These are phyloP conservation scores for Psittacula derbiana DNA, from an alignment of 2,797 vertebrate species.

Conservation along the genomic window DNA sequence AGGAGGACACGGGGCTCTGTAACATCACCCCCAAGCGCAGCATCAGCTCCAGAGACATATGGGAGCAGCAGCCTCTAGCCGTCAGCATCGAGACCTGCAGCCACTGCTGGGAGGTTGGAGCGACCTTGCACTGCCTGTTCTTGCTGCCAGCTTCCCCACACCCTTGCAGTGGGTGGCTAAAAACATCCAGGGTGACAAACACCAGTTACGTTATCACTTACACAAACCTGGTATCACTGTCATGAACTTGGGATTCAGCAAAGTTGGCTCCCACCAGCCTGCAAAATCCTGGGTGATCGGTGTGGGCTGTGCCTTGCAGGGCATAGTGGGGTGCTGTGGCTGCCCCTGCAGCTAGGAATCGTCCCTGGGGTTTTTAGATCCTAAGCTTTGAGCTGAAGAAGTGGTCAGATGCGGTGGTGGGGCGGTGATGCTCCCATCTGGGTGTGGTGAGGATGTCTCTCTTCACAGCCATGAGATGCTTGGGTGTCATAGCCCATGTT, in stretches of 20 bases:
- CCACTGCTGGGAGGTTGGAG: neutral
- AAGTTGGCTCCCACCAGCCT: neutral
- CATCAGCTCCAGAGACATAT: fast-evolving
- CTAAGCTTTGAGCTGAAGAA: neutral
- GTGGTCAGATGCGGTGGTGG: neutral
- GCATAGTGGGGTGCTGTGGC: neutral
- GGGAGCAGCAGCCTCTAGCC: neutral
- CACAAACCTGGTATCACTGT: neutral
- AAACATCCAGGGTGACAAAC: neutral
- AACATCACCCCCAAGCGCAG: neutral
- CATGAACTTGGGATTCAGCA: neutral
- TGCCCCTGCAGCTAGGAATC: neutral
- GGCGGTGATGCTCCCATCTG: neutral
- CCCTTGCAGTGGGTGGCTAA: neutral
- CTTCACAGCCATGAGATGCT: neutral
- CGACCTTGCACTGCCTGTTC: neutral
- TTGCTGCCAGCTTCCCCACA: neutral
- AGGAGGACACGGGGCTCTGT: neutral
- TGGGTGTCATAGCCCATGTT: fast-evolving
- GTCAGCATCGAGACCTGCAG: neutral
- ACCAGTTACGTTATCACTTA: neutral
- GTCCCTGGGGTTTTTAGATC: neutral
- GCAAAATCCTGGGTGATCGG: neutral
- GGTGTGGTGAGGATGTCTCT: neutral
- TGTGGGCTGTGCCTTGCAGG: neutral